Base-by-base conservation (phyloP, 2,113 vertebrate species). In the Lycaon pictus region DNA sequence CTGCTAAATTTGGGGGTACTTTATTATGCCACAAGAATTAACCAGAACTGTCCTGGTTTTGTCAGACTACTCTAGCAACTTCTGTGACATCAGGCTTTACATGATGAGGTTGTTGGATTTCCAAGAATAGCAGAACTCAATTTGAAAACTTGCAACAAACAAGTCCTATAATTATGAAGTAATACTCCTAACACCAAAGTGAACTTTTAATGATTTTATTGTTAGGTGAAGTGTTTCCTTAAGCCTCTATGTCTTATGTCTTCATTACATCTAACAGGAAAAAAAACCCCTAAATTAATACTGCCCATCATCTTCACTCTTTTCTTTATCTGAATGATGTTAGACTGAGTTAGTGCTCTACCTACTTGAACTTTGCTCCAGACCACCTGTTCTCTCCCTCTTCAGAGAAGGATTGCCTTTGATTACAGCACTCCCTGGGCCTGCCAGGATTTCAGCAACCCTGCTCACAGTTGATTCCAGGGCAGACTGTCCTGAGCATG, bases 161-260 rank as follows among this genome's bases (percentile, higher is more conserved):
- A 82, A 82, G 53, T 89, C 71, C 22, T 72, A 20, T 91, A 90
- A 97, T 97, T 93, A 93, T 83, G 71, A 97, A 60, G 62, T 37
- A n/a, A 65, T 60, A 16, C 35, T 74, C 20, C 20, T 82, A 81
- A 91, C 56, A 95, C 77, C 51, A 63, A 93, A 56, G 65, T 79
- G 82, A 85, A 93, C 63, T 94, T 88, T 83, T 82, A 81, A 93
- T 72, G 86, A 86, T 92, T 94, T 76, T 90, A 77, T 94, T 94
- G 93, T 71, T 85, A 65, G 69, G 88, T 62, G 72, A 97, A 86
- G 55, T 95, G 97, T 84, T 92, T 95, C 27, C 72, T 97, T 95
- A 90, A 95, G 74, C 37, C 43, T 62, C 32, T 93, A 10, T 92
- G 37, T 91, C 74, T 71, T 93, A 93, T 37, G 76, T 67, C 48